These are phyloP conservation scores for Eulimnadia texana DNA, from an alignment of 1,140 invertebrate genomes.

Conservation along the genomic window DNA sequence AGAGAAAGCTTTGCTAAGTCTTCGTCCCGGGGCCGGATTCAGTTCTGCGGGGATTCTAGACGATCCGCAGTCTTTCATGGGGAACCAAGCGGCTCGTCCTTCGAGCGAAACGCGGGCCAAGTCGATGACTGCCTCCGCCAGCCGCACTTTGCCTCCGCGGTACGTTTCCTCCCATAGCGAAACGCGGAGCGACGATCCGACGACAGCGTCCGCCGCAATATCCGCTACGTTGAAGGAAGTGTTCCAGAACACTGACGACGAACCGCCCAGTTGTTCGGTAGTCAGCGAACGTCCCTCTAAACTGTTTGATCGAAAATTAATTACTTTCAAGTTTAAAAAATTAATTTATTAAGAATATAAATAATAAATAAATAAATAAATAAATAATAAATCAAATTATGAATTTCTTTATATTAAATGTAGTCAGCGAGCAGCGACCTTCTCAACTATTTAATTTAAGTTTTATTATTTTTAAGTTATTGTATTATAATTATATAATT, in stretches of 20 bases:
- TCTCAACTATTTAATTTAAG: too few species aligned
- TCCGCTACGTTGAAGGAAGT: conserved; percentile 67
- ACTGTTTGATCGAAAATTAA: conserved; percentile 29
- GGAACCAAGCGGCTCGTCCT: conserved; percentile 72
- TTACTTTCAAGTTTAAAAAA: background rate
- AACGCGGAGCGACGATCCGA: conserved; percentile 63
- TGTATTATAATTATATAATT: too few species aligned
- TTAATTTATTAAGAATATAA: background rate
- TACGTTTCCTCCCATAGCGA: conserved; percentile 73
- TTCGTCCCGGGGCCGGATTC: background rate
- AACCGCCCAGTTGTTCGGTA: conserved; percentile 63
- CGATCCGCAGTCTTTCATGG: conserved; percentile 56
- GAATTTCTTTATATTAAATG: too few species aligned
- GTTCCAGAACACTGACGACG: conserved; percentile 76
- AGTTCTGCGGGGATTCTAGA: background rate
- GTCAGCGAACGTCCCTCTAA: conserved; percentile 38
- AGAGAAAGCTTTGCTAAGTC: background rate
- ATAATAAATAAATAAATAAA: background rate
- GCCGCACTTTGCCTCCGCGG: conserved; percentile 47
- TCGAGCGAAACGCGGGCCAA: conserved; percentile 66
- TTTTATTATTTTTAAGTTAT: too few species aligned
- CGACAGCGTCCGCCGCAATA: conserved; percentile 55
- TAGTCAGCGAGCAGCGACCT: background rate
- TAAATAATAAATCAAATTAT: too few species aligned
- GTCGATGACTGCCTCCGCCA: conserved; percentile 57